A percentile compares a stretch with the other conserved stretches of the same genome.
phyloP scores from a whole-genome alignment of 2,113 vertebrate species.

The Heterochromis multidens region DNA sequence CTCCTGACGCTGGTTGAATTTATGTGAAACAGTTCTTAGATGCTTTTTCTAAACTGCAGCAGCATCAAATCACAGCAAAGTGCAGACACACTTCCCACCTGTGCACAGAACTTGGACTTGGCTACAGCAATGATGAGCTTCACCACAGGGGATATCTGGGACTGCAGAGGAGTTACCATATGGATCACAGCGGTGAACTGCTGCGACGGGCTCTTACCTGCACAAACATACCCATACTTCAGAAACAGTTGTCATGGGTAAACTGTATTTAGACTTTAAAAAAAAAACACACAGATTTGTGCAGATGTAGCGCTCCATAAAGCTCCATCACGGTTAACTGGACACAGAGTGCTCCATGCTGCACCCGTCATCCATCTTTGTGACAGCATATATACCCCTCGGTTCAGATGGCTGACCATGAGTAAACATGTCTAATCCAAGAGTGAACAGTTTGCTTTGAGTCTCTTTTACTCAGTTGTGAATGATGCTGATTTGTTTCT shows the following conservation, averaged over 20 bases:
- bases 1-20: not conserved
- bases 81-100: conserved; percentile 61
- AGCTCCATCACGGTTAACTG: conserved; percentile 36
- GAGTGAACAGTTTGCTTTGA: not conserved
- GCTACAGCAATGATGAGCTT: conserved; percentile 80
- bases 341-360: conserved; percentile 7
- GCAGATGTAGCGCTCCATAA: conserved; percentile 26
- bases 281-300: conserved; percentile 1
- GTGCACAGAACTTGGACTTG: conserved; percentile 81
- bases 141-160: conserved; percentile 74
- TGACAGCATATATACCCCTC: conserved; percentile 26
- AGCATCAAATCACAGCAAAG: not conserved
- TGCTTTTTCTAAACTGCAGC: not conserved
- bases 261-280: not conserved
- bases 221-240: conserved; percentile 30
- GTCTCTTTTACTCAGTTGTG: not conserved
- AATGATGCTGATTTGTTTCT: conserved; percentile 2
- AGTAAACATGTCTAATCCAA: conserved; percentile 36
- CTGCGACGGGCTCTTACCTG: conserved; percentile 74
- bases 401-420: conserved; percentile 22
- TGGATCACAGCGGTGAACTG: conserved; percentile 81
- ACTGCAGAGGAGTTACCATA: conserved; percentile 71
- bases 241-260: conserved; percentile 4
- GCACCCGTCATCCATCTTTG: conserved; percentile 43
- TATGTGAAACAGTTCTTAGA: not conserved